Base-by-base conservation (phyloP, 2,797 vertebrate species). In the Champsocephalus esox region DNA sequence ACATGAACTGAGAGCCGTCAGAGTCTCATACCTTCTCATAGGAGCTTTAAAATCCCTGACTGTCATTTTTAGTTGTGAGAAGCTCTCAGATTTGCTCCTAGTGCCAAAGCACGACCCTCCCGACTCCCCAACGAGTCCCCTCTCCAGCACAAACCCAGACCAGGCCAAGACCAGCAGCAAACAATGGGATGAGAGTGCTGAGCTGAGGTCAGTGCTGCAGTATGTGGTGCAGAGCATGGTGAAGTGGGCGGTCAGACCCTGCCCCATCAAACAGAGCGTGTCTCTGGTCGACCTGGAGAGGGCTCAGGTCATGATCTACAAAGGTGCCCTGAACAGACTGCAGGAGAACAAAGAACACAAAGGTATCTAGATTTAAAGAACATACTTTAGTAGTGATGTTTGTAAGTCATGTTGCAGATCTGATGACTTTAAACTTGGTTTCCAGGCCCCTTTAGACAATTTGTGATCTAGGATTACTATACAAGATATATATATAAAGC, bases 141-240 rank as follows among this genome's bases (percentile, higher is more conserved):
- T 77, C 9, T 68, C 86, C 68, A 87, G 86, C 70, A 76, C 88
- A 3, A 89, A 86, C 66, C 67, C 86, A 1, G 94, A 94, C 16
- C 84, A 86, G 54, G 34, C 77, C 24, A 92, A 87, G 73, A 14
- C 70, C 5, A 64, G 51, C 19, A 65, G 77, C 71, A 84, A 85
- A 51, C 72, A 76, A 3, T 91, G 84, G 88, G 94, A 95, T 54
- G 93, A 95, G 70, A 91, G 83, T 9, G 75, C 88, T 0, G 95
- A 96, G 82, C 88, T 95, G 70, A 85, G 92, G 34, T 93, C 93
- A 5, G 95, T 96, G 63, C 87, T 96, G 68, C 95, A 96, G 91
- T 95, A 95, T 38, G 90, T 96, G 77, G 94, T 96, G 79, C 94
- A 94, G 81, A 95, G 93, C 89, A 96, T 96, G 95, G 95, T 96